phyloP scores from a whole-genome alignment of 2,888 invertebrate species.

The Galerucella pusilla region DNA sequence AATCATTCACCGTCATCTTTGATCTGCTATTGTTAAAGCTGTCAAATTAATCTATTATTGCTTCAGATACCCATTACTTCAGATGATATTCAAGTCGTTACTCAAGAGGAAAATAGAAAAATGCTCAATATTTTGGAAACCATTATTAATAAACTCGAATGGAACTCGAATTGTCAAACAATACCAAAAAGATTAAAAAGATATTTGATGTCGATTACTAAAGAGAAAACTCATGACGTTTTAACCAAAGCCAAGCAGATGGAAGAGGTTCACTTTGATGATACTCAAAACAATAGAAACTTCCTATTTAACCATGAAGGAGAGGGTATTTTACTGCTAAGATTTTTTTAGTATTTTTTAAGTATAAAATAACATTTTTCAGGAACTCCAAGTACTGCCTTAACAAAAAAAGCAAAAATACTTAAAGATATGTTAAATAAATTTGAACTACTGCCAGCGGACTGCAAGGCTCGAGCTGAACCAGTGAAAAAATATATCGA shows the following conservation, averaged over 20 bases:
- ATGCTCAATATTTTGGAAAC: constrained; percentile 46
- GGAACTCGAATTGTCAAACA: constrained; percentile 48
- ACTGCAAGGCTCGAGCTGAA: constrained; percentile 58
- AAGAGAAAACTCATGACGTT: constrained; percentile 44
- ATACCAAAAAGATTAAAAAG: constrained; percentile 42
- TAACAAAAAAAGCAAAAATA: constrained; percentile 48
- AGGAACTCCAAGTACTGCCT: constrained; percentile 30
- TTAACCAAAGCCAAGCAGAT: constrained; percentile 47
- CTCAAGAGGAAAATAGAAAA: constrained; percentile 35
- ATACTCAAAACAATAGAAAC: constrained; percentile 46
- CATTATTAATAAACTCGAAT: constrained; percentile 46
- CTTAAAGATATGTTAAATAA: constrained; percentile 56
- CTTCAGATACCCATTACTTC: constrained; percentile 23
- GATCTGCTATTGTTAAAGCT: too few relatives aligned
- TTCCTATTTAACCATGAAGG: constrained; percentile 47
- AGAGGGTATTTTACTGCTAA: background rate
- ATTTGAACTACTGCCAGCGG: constrained; percentile 57
- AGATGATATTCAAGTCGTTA: constrained; percentile 33
- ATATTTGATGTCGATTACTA: constrained; percentile 48
- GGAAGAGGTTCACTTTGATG: constrained; percentile 50
- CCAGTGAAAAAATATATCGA: constrained; percentile 61
- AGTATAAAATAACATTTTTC: background rate
- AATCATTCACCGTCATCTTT: too few relatives aligned
- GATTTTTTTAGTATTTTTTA: background rate
- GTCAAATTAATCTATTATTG: background rate